Percentiles rank a stretch among this genome's conserved stretches.
Conservation (phyloP, 2,888 invertebrate genomes). For the Asteroscopus sphinx region DNA sequence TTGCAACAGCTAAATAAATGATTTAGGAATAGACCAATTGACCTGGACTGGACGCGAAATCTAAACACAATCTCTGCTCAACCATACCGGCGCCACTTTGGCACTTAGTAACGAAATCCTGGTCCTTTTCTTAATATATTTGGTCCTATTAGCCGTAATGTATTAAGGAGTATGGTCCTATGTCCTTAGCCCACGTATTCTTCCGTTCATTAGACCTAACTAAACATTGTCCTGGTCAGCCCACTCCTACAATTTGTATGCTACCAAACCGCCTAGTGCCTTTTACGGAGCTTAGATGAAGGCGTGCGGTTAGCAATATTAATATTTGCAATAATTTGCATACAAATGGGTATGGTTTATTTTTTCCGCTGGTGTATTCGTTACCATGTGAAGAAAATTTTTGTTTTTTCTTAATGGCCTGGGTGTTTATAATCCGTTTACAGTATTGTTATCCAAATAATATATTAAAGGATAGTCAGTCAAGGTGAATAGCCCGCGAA, state of each 20-base stretch:
- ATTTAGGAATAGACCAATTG: constrained; percentile 31
- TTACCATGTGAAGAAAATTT: constrained; percentile 5
- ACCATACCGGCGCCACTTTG: constrained; percentile 13
- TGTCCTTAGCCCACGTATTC: constrained; percentile 63
- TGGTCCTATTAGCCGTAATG: constrained; percentile 58
- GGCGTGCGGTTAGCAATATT: constrained; percentile 63
- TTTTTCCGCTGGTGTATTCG: constrained; percentile 7
- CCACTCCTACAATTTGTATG: constrained; percentile 77
- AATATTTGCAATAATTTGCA: constrained; percentile 66
- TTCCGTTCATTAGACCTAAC: constrained; percentile 53
- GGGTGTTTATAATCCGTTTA: too few species aligned
- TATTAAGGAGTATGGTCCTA: constrained; percentile 44
- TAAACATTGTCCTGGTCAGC: constrained; percentile 62
- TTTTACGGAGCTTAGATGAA: constrained; percentile 64
- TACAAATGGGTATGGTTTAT: constrained; percentile 45
- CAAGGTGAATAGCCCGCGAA: too few species aligned
- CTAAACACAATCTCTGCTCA: constrained; percentile 14
- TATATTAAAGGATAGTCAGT: too few species aligned
- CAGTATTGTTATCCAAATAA: too few species aligned
- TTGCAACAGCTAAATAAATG: constrained; percentile 6
- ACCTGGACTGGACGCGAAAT: constrained; percentile 12
- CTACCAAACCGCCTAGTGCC: constrained; percentile 71
- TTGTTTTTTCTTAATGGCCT: constrained; percentile 1
- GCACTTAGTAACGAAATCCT: constrained; percentile 29
- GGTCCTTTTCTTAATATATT: constrained; percentile 48